Evolutionary conservation across 2,888 invertebrate species (phyloP), one percentile per base, ranked within the genome.

Genomic region (Andricus quercusramuli): DNA sequence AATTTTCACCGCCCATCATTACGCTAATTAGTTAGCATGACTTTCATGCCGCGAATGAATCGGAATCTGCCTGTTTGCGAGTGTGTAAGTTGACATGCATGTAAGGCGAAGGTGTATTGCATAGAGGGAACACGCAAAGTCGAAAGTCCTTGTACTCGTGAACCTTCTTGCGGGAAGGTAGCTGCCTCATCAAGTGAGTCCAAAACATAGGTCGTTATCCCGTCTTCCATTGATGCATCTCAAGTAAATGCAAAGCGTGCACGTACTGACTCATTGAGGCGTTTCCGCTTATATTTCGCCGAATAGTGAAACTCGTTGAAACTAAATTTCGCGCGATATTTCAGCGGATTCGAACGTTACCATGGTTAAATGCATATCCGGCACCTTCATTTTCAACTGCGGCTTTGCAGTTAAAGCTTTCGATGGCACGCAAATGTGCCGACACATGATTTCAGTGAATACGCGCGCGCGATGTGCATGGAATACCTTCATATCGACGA

Each of bases 21-120:
- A 78, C 78, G 78, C 78, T 78, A 78, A 78, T 78, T 78, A 78
- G 78, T 78, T 56, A 41, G 67, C 51, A 78, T 78, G 78, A 78
- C 67, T 67, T 56, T 78, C 78, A 67, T 66, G 32, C 51, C 13
- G 17, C 5, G 56, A 74, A 74, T 74, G 74, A 74, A 74, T 56
- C n/a, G 56, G 74, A 56, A 37, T 56, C 56, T 51, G 56, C 15
- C 29, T 8, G 32, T 11, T 15, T 15, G 3, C 15, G 32, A 56
- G n/a, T 74, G 56, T 51, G 70, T 51, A 22, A 25, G 37, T 56
- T 56, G 11, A 37, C 56, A 59, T 37, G n/a, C 37, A 51, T 15
- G 64, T 20, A 37, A 59, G 74, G 11, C n/a, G 20, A 37, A 56
- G 51, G 56, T 29, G 74, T 51, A 9, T 25, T 51, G 70, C 47